Base-by-base conservation (phyloP, 1,140 invertebrate species). In the Drosophila pruinosa region DNA sequence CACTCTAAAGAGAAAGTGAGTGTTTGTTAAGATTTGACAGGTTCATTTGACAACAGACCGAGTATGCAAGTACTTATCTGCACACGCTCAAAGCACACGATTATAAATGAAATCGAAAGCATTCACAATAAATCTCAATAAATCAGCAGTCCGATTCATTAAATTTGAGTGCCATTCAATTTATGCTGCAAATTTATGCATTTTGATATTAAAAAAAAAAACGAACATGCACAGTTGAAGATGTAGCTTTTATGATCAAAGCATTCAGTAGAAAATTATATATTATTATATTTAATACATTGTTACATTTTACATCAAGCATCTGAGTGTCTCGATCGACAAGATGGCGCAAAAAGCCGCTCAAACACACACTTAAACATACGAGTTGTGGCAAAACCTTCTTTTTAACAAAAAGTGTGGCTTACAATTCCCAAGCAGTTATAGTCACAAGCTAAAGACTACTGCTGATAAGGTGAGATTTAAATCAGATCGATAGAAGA, bases 11-110 rank as follows among this genome's bases (percentile, higher is more conserved):
- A 85, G 81, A 85, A 85, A 85, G 81, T 85, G 77, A 86, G 64
- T 86, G 77, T 85, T 81, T 71, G 81, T 85, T 74, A 56, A 81
- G 63, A 79, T 81, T 81, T 85, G 81, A 85, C 81, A 85, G 81
- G 82, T 81, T 85, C 81, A 86, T 85, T 77, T 85, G 73, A 86
- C 58, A 79, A 72, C 73, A 62, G 21, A 22, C 24, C 24, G 50
- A 50, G 24, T 31, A 50, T 17, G 26, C 34, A 48, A 36, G 68
- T 71, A 71, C 68, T 71, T 71, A 65, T 31, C 59, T 53, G 34
- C 62, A 15, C 41, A 26, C 24, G 19, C 39, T 41, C 19, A 34
- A 8, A n/a, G 41, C 17, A 38, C n/a, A 36, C 50, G 52, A 47
- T 56, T 64, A 71, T 41, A 56, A 65, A 71, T 71, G 61, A 71